A percentile compares a stretch with the other conserved stretches of the same genome.
phyloP scores from a whole-genome alignment of 2,113 vertebrate species.

The Esox niger region DNA sequence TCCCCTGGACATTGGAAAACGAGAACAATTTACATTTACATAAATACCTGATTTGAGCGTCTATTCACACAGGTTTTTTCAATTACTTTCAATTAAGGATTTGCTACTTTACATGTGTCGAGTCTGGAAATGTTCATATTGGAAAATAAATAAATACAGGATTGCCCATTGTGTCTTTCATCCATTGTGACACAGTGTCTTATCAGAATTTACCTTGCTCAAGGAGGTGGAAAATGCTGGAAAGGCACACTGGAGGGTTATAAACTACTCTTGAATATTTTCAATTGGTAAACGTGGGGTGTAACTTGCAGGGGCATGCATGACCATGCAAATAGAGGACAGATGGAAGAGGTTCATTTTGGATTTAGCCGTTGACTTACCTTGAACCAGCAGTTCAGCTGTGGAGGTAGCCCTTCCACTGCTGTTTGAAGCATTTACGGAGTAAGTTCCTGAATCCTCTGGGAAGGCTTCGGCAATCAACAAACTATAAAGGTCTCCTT shows the following conservation, averaged over 20 bases:
- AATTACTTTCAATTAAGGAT: background rate
- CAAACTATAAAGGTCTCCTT: constrained; percentile 92
- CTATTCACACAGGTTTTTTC: background rate
- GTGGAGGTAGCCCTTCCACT: constrained; percentile 87
- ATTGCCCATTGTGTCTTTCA: too few species aligned
- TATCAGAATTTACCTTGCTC: too few species aligned
- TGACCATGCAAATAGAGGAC: too few species aligned
- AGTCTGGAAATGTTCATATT: too few species aligned
- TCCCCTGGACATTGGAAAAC: constrained; percentile 70
- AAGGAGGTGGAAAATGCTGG: too few species aligned
- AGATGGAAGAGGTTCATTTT: too few species aligned
- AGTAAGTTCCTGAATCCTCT: constrained; percentile 90
- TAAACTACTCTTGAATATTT: too few species aligned
- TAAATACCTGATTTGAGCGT: background rate
- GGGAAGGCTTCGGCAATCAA: constrained; percentile 87
- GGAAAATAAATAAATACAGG: too few species aligned
- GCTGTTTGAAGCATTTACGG: constrained; percentile 86
- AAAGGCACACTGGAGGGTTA: too few species aligned
- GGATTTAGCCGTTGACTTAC: too few species aligned
- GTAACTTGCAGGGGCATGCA: too few species aligned
- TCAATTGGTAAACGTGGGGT: background rate
- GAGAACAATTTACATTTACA: background rate
- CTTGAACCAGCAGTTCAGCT: constrained; percentile 86
- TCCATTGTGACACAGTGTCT: too few species aligned
- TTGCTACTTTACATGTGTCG: background rate